Conservation (phyloP, 2,113 vertebrate species). For the Melanerpes aurifrons region DNA sequence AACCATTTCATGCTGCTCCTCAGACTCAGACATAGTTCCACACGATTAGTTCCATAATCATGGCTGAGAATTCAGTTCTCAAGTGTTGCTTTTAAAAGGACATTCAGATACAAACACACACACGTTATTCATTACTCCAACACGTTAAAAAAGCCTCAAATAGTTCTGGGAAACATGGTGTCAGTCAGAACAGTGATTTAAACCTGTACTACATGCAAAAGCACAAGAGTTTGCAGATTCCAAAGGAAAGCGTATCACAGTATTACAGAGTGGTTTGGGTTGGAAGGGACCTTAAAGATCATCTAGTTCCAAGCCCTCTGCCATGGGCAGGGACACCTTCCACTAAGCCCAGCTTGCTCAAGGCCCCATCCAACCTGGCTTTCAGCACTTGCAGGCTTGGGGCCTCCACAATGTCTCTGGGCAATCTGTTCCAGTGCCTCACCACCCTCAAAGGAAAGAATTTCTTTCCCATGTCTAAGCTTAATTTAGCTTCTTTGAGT, state of each 20-base stretch:
- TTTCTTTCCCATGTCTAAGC: no score
- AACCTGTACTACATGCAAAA: background rate
- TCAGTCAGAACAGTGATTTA: background rate
- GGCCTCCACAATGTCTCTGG: no score
- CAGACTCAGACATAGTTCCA: background rate
- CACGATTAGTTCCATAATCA: background rate
- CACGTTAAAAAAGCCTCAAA: background rate
- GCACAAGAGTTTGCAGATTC: background rate
- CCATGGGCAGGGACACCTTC: no score
- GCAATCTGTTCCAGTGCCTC: no score
- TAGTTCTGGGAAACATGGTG: rapidly evolving
- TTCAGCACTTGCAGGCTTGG: no score
- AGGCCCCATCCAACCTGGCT: no score
- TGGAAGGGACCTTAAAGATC: no score
- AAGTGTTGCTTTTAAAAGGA: background rate
- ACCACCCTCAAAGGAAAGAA: no score
- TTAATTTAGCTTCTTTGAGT: no score
- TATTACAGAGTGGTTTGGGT: no score
- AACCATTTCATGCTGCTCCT: background rate
- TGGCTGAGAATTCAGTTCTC: background rate
- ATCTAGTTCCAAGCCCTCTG: no score
- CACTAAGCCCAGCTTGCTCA: no score
- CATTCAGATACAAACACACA: background rate
- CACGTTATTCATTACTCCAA: background rate
- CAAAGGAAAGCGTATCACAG: background rate